Evolutionary conservation across 1,140 invertebrate species (phyloP).

Genomic region (Neocloeon triangulifer): DNA sequence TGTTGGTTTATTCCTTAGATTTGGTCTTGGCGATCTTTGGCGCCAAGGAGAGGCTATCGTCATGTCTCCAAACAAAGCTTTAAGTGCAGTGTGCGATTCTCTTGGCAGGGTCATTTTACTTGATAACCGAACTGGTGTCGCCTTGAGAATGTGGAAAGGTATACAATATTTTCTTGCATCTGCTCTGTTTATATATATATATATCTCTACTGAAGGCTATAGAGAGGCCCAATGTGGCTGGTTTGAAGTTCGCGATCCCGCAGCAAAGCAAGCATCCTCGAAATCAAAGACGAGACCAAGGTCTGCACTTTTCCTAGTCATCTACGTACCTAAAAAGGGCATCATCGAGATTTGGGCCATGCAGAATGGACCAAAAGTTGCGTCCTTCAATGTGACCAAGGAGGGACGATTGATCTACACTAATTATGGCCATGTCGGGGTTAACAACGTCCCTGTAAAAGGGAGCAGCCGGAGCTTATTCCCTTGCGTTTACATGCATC

Average conservation of each 20-base stretch:
- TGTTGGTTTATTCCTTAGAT: slow-evolving; percentile 17
- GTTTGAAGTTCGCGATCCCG: slow-evolving; percentile 46
- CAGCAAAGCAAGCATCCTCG: slow-evolving; percentile 18
- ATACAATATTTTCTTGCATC: slow-evolving; percentile 2
- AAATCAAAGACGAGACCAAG: slow-evolving; percentile 16
- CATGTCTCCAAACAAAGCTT: slow-evolving; percentile 52
- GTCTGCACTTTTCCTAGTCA: slow-evolving; percentile 50
- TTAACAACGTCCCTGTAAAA: slow-evolving; percentile 21
- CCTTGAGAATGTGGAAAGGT: slow-evolving; percentile 80
- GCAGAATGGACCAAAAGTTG: slow-evolving; percentile 66
- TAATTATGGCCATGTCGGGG: slow-evolving; percentile 52
- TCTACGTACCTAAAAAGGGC: slow-evolving; percentile 66
- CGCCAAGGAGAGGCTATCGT: slow-evolving; percentile 45
- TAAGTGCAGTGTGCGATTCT: slow-evolving; percentile 62
- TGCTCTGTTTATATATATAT: slow-evolving; percentile 5
- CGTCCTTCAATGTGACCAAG: slow-evolving; percentile 72
- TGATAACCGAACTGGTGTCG: slow-evolving; percentile 54
- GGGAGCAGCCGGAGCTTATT: slow-evolving; percentile 28
- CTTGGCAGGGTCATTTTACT: slow-evolving; percentile 69
- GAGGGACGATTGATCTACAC: slow-evolving; percentile 54
- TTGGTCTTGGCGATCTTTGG: slow-evolving; percentile 63
- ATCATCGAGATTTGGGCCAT: slow-evolving; percentile 70
- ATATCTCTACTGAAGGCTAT: slow-evolving; percentile 42
- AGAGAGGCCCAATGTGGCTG: slow-evolving; percentile 82
- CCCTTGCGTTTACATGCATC: slow-evolving; percentile 59